These are phyloP conservation scores for Haemorhous mexicanus DNA, from an alignment of 2,113 vertebrate species.

Conservation along the genomic window DNA sequence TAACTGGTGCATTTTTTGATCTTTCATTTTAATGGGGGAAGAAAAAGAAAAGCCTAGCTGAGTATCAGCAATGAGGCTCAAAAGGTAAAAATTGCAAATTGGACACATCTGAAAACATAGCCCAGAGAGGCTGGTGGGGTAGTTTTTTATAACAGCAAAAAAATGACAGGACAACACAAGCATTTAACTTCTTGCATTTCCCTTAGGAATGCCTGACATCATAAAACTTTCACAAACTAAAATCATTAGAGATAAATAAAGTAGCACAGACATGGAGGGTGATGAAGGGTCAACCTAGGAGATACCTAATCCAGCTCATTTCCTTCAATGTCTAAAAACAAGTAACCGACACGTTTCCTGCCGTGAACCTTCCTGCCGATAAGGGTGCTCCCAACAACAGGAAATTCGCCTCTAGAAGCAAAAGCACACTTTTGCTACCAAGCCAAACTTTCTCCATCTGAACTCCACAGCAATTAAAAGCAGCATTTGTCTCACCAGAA, in stretches of 20 bases:
- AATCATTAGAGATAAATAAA: neutral
- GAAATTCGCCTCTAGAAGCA: constrained; percentile 66
- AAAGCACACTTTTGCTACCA: constrained; percentile 24
- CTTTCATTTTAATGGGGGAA: neutral
- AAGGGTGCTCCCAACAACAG: constrained; percentile 69
- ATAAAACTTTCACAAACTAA: constrained; percentile 10
- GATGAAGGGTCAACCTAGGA: constrained; percentile 51
- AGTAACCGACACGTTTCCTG: constrained; percentile 80
- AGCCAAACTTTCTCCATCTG: constrained; percentile 32
- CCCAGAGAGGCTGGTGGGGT: neutral
- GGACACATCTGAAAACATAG: neutral
- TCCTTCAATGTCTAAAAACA: constrained; percentile 78
- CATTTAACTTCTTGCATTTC: neutral
- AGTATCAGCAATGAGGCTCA: neutral
- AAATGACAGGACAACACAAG: neutral
- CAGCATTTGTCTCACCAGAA: neutral
- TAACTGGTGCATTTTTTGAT: constrained; percentile 41
- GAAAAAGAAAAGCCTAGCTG: neutral
- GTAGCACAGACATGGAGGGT: neutral
- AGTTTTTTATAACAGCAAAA: neutral
- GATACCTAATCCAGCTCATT: constrained; percentile 67
- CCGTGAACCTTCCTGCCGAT: constrained; percentile 70
- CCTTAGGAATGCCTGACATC: neutral
- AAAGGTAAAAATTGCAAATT: constrained; percentile 22
- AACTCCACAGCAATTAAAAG: neutral